Evolutionary conservation across 2,797 vertebrate genomes (phyloP), one percentile per base, ranked within the genome.

Genomic region (Cichlasoma orientale): DNA sequence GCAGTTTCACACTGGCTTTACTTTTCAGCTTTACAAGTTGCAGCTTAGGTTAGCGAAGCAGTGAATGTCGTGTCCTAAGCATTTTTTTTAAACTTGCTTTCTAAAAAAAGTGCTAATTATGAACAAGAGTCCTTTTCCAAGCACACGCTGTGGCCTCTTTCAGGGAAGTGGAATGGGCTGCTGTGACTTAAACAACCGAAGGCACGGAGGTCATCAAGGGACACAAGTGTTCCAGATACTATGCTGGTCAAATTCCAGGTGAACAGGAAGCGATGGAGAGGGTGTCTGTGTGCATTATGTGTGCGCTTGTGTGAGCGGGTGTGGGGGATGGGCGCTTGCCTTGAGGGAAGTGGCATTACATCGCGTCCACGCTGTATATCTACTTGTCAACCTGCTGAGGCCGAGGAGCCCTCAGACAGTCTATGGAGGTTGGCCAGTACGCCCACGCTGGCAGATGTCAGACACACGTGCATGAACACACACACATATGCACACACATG

Each of bases 381-480:
- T 90, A 92, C 92, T 92, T 94, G 93, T 95, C 94, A 93, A 90
- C 89, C 87, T 90, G 89, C 82, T 29, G 90, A 86, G 84, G 77
- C 88, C 79, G 82, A 63, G 66, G 72, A 90, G 85, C 61, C 82
- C 86, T 86, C 83, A 90, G 91, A 93, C 80, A 23, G 81, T 66
- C 77, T 68, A 52, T 93, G 92, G 93, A 94, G 86, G 85, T 79
- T 13, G 78, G 92, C 92, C 93, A 93, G 88, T 16, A 82, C 86
- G 71, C 90, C 92, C 92, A 93, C 93, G 74, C 75, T 44, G 61
- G 84, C 82, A 82, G 58, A 82, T 69, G 83, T 82, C 81, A 68
- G 84, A 86, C 82, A 89, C 76, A 78, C 72, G 84, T 77, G 84
- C 87, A 83, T 80, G 74, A 75, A 76, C 70, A 54, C 79, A 77